Evolutionary conservation across 2,113 vertebrate species (phyloP).

Genomic region (Psophia crepitans): DNA sequence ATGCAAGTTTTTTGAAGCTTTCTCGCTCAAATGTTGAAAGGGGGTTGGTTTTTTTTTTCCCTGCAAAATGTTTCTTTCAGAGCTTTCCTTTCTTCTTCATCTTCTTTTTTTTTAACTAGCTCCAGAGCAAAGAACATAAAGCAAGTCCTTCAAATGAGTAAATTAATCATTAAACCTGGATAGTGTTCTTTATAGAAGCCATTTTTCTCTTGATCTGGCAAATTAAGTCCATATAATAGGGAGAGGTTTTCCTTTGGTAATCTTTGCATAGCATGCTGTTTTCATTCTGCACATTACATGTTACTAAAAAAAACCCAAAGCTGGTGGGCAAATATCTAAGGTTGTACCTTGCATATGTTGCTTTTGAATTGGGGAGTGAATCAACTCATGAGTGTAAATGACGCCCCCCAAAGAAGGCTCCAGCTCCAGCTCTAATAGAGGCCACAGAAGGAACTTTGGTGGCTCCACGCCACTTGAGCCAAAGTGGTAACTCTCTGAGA

Average conservation of each 20-base stretch:
- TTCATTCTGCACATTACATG: not conserved
- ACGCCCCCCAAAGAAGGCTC: not conserved
- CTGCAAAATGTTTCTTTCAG: not conserved
- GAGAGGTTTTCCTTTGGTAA: not conserved
- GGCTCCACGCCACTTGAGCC: not conserved
- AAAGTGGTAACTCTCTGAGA: not conserved
- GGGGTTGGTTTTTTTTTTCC: not conserved
- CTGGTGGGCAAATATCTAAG: not conserved
- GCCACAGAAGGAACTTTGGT: not conserved
- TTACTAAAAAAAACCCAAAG: not conserved
- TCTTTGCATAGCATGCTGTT: not conserved
- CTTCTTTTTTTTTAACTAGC: not conserved
- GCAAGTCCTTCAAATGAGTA: not conserved
- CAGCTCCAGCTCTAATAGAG: not conserved
- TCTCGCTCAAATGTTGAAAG: not conserved
- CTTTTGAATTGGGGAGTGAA: not conserved
- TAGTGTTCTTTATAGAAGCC: not conserved
- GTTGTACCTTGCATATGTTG: not conserved
- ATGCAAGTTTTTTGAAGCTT: constrained; percentile 20
- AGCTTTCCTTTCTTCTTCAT: constrained; percentile 1
- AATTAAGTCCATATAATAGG: not conserved
- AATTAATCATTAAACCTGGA: not conserved
- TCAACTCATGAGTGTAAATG: not conserved
- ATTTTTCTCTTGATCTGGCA: not conserved
- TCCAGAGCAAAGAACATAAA: not conserved